These are phyloP conservation scores for Acanthosoma haemorrhoidale DNA, from an alignment of 2,888 invertebrate species.

Conservation along the genomic window DNA sequence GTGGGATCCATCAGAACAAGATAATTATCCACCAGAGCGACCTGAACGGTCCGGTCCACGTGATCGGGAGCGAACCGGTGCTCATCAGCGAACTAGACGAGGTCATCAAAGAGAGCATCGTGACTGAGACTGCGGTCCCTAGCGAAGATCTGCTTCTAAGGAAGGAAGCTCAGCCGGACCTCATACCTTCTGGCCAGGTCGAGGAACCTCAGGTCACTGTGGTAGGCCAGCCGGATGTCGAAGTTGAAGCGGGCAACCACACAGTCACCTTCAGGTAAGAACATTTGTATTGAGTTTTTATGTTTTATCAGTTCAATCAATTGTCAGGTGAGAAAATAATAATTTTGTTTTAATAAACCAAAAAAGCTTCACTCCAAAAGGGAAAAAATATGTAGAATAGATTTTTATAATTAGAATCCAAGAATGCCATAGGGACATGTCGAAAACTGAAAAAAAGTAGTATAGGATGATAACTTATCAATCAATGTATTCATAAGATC, in stretches of 20 bases:
- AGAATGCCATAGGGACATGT: too few species aligned
- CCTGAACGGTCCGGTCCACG: conserved; percentile 2
- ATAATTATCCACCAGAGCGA: conserved; percentile 21
- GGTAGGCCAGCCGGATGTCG: conserved; percentile 28
- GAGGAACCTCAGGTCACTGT: conserved; percentile 24
- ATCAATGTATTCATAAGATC: too few species aligned
- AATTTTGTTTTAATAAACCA: too few species aligned
- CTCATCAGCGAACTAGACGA: neutral
- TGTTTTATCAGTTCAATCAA: too few species aligned
- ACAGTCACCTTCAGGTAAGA: conserved; percentile 37
- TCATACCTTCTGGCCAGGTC: conserved; percentile 9
- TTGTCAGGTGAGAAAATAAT: too few species aligned
- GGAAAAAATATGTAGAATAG: too few species aligned
- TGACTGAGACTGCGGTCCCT: conserved; percentile 27
- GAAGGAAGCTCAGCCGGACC: conserved; percentile 18
- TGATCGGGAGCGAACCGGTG: conserved; percentile 20
- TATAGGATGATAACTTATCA: too few species aligned
- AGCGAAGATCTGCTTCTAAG: neutral
- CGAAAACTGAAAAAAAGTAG: too few species aligned
- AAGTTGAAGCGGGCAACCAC: conserved; percentile 33
- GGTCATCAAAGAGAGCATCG: conserved; percentile 19
- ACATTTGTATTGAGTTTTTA: too few species aligned
- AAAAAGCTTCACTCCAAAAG: too few species aligned
- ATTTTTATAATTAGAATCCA: too few species aligned
- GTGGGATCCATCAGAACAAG: neutral